Base-by-base conservation (phyloP, 2,113 vertebrate genomes). In the Andinoacara biseriatus region DNA sequence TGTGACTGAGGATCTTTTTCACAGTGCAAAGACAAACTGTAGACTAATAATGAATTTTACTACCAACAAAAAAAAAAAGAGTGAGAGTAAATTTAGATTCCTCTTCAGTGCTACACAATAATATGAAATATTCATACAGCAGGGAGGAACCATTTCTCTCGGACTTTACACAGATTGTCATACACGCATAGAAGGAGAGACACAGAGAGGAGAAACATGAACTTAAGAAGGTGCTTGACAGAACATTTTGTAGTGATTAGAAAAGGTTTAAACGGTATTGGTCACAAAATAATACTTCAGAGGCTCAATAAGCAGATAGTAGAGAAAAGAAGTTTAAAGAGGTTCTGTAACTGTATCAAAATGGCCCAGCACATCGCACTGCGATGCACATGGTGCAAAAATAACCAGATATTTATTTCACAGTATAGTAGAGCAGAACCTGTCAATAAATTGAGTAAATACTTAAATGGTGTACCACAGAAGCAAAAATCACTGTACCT, bases 41-140 rank as follows among this genome's bases (percentile, higher is more conserved):
- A 86, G 76, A 87, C 63, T 38, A 86, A 43, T 38, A 24, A 87
- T 74, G 26, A 56, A 43, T 82, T 89, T 84, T 76, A 87, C 82
- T 80, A 81, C 81, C 31, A 4, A 6, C 5, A 31, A 31, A 31
- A 31, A 31, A 31, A 87, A 76, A 88, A 85, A 59, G 59, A 33
- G 9, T 78, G 56, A 82, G n/a, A 77, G 58, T 59, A 35, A 49
- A 75, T 85, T 85, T 31, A 40, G 60, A 65, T 85, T 82, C 22
- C 54, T 91, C 74, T 63, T 85, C 54, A 86, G 69, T 82, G 83
- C 89, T 90, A 89, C 59, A 76, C 83, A 86, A 90, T 69, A 87
- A 83, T 65, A 87, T 86, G 31, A 89, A 90, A 91, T 91, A 91
- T 92, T 91, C 79, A 93, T 74, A 76, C 61, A 54, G 78, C 67